These are phyloP conservation scores for Tyria jacobaeae DNA, from an alignment of 2,888 invertebrate species.

Conservation along the genomic window DNA sequence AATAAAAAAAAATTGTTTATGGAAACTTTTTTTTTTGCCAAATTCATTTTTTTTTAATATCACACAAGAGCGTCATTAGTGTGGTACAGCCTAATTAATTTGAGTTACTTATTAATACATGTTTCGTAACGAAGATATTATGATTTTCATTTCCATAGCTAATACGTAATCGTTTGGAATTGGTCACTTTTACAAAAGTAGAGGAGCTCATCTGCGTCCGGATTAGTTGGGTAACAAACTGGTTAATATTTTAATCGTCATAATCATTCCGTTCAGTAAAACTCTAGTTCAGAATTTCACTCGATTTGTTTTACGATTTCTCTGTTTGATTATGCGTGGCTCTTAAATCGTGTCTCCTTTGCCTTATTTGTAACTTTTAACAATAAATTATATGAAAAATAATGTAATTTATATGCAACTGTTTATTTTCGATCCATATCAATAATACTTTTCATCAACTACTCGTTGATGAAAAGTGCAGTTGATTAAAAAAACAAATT, in stretches of 20 bases:
- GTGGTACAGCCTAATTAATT: conserved; percentile 42
- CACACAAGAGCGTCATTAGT: conserved; percentile 28
- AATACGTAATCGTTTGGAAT: conserved; percentile 52
- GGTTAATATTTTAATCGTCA: conserved; percentile 64
- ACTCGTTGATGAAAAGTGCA: no score
- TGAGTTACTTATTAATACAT: conserved; percentile 31
- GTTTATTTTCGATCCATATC: no score
- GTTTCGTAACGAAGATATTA: conserved; percentile 52
- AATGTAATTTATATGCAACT: no score
- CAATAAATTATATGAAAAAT: no score
- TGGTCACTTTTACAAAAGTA: conserved; percentile 57
- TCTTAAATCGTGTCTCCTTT: conserved; percentile 14
- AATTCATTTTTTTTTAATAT: conserved; percentile 30
- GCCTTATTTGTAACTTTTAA: background rate
- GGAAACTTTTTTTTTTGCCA: conserved; percentile 4
- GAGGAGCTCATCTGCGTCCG: conserved; percentile 52
- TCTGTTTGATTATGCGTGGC: conserved; percentile 40
- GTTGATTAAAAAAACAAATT: no score
- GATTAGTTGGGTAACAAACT: conserved; percentile 70
- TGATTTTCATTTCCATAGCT: conserved; percentile 54
- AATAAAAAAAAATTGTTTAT: background rate
- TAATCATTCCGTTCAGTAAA: conserved; percentile 54
- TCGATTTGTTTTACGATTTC: conserved; percentile 63
- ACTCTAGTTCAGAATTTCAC: conserved; percentile 63
- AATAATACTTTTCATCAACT: no score